Evolutionary conservation across 1,140 invertebrate genomes (phyloP), one percentile per base, ranked within the genome.

Genomic region (Anoplophora glabripennis): DNA sequence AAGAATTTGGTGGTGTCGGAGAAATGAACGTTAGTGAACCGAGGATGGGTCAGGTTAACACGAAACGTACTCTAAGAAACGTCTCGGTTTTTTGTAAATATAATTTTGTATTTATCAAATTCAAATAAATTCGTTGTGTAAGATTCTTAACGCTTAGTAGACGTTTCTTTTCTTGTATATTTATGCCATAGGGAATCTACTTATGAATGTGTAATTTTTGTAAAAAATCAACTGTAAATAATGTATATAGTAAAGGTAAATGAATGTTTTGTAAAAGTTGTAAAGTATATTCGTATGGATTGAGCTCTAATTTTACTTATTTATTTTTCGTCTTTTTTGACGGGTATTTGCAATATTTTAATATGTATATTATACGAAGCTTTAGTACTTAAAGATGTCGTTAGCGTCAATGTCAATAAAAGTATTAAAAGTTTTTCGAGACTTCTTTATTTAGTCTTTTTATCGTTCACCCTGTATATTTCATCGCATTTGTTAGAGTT

Each of bases 1-100:
- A 75, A 75, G 54, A 75, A 75, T 52, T 65, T 75, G 47, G 72
- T 75, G 17, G 61, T 74, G 15, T 45, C 64, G 8, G 68, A 70
- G 14, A 70, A 72, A 54, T 71, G 48, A 64, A 54, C 11, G 47
- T 34, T 12, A 33, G n/a, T 41, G n/a, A 12, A 41, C 40, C 7
- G 15, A 3, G 7, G 15, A 41, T 41, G 40, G 15, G 15, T 41
- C 4, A 12, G n/a, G 2, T 41, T 12, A 41, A 28, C 21, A 28
- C 21, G 21, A 28, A 28, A 28, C 21, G 21, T 28, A 28, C 21
- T 28, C 5, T 28, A 28, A 28, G 21, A 28, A 28, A 28, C 21
- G 21, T 28, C 21, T 28, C 5, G 21, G 5, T 28, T 28, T n/a
- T 28, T 28, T 28, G 21, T 28, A 28, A 3, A 28, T 28, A 28